Evolutionary conservation across 2,113 vertebrate species (phyloP).

Genomic region (Colaptes auratus): DNA sequence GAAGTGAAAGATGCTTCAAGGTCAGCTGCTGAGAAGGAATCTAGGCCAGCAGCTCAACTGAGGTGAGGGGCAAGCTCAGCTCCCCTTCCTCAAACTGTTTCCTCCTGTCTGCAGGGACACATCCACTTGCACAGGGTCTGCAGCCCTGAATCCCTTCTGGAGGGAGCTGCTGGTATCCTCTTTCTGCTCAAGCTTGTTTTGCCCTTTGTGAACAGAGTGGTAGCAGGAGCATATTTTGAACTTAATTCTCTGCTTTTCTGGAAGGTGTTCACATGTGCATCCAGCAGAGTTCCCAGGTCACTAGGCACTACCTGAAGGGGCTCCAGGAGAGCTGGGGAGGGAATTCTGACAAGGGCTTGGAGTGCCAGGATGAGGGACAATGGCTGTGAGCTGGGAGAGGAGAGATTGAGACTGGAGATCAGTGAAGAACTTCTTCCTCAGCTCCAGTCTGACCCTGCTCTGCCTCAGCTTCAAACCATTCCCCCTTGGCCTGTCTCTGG

Average conservation of each 20-base stretch:
- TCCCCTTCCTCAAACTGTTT: not conserved
- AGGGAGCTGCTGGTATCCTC: not conserved
- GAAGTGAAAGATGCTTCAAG: not conserved
- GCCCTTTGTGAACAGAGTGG: not conserved
- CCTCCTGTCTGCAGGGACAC: not conserved
- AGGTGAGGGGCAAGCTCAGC: not conserved
- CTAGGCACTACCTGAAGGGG: not conserved
- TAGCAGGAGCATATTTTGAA: not conserved
- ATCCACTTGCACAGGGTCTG: not conserved
- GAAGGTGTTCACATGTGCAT: not conserved
- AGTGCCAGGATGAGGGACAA: too few species aligned
- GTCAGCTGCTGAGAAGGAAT: not conserved
- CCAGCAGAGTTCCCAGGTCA: not conserved
- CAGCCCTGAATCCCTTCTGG: not conserved
- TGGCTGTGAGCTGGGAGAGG: too few species aligned
- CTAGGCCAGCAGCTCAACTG: not conserved
- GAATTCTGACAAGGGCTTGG: too few species aligned
- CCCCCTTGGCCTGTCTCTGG: too few species aligned
- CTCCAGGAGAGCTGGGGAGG: too few species aligned
- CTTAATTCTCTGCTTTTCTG: not conserved
- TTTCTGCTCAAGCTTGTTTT: not conserved
- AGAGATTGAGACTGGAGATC: too few species aligned
- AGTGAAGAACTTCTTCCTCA: too few species aligned
- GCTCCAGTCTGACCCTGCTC: too few species aligned
- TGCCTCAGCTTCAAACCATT: too few species aligned